Conservation (phyloP, 2,888 invertebrate species). For the Acronicta psi region DNA sequence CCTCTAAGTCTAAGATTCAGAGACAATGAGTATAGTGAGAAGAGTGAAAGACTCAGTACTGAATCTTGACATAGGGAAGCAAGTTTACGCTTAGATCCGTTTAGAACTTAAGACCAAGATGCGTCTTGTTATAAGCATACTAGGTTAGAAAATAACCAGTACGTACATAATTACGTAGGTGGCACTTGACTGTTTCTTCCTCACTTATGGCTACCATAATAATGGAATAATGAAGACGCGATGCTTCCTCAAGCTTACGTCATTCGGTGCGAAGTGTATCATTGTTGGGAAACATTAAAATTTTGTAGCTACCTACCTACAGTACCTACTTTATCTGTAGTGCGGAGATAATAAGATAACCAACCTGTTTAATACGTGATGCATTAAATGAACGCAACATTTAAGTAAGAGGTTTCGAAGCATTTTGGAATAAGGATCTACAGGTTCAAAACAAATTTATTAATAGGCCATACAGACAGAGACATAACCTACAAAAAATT, state of each 20-base stretch:
- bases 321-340: slow-evolving; percentile 37
- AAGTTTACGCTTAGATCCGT: neutral
- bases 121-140: slow-evolving; percentile 17
- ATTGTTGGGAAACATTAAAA: slow-evolving; percentile 27
- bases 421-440: too few relatives aligned
- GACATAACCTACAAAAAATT: too few relatives aligned
- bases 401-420: neutral
- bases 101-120: neutral
- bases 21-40: too few relatives aligned
- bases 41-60: too few relatives aligned
- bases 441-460: neutral
- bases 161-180: slow-evolving; percentile 16
- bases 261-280: slow-evolving; percentile 21
- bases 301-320: slow-evolving; percentile 21
- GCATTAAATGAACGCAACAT: slow-evolving; percentile 4
- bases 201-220: slow-evolving; percentile 17
- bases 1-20: too few relatives aligned
- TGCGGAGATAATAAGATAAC: slow-evolving; percentile 44
- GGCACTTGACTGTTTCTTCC: slow-evolving; percentile 21
- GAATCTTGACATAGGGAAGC: neutral
- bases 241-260: slow-evolving; percentile 18
- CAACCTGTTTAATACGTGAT: slow-evolving; percentile 12
- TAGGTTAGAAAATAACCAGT: slow-evolving; percentile 20
- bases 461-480: neutral
- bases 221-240: slow-evolving; percentile 11